Conservation (phyloP, 2,113 vertebrate genomes). For the Varanus salvator region DNA sequence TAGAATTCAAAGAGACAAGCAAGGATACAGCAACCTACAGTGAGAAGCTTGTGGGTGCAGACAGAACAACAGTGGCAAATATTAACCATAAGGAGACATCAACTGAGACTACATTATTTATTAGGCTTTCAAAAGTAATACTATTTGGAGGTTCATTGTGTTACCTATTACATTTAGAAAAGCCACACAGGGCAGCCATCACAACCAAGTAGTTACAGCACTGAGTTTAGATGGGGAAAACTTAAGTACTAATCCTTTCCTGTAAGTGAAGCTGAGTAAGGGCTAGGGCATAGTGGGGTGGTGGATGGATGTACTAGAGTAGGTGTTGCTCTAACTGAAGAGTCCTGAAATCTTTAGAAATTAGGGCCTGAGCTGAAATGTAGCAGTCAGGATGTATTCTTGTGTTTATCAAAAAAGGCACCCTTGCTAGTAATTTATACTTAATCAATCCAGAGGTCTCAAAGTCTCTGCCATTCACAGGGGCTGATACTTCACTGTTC, state of each 20-base stretch:
- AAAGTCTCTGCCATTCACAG: neutral
- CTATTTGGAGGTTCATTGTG: neutral
- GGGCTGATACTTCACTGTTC: neutral
- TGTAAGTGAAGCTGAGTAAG: neutral
- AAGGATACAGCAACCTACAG: neutral
- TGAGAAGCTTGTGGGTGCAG: neutral
- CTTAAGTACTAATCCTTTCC: neutral
- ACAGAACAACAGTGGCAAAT: neutral
- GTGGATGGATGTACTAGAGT: neutral
- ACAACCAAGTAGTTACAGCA: neutral
- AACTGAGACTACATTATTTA: neutral
- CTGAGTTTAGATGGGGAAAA: neutral
- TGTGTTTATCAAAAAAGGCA: neutral
- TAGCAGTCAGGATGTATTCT: neutral
- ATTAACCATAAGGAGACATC: neutral
- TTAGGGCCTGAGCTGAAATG: neutral
- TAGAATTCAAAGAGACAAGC: conserved; percentile 18
- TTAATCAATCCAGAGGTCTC: neutral
- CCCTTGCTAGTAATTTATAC: neutral
- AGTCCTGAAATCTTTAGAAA: neutral
- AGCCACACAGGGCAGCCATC: neutral
- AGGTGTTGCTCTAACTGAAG: neutral
- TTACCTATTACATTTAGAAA: neutral
- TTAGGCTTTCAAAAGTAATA: neutral
- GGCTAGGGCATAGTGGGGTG: neutral